A percentile compares a stretch with the other conserved stretches of the same genome.
Evolutionary conservation across 2,113 vertebrate species (phyloP).

Genomic region (human): GRCh38 chr4:11936001-11936500

Average conservation of each 20-base stretch:
- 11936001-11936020: slow-evolving; percentile 32
- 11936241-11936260: neutral
- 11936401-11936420: neutral
- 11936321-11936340: neutral
- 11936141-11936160: neutral
- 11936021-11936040: slow-evolving; percentile 24
- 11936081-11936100: neutral
- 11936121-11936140: neutral
- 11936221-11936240: neutral
- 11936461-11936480: neutral
- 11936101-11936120: neutral
- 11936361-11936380: neutral
- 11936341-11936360: neutral
- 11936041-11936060: neutral
- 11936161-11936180: neutral
- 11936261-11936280: neutral
- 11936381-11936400: neutral
- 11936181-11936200: neutral
- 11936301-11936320: neutral
- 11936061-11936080: neutral
- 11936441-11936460: neutral
- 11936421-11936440: neutral
- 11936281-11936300: neutral
- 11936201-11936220: neutral
- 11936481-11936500: neutral